Evolutionary conservation across 2,797 vertebrate genomes (phyloP).

Genomic region (Ataeniobius toweri): DNA sequence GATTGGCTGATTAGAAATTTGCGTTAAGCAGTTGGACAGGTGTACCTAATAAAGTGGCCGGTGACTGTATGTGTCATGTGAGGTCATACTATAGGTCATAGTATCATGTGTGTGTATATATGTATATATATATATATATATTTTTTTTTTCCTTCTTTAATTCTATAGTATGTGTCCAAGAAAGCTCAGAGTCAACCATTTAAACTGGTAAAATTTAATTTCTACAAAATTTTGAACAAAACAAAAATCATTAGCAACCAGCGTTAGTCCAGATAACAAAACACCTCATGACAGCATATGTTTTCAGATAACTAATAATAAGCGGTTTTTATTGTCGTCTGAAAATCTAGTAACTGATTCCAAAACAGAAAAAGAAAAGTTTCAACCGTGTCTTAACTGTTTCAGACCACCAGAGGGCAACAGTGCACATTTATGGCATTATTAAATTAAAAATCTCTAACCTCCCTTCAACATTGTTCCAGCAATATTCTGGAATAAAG

Average conservation of each 20-base stretch:
- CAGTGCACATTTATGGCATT: conserved; percentile 16
- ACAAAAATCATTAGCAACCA: conserved; percentile 35
- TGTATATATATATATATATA: too few relatives aligned
- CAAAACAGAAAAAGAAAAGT: not conserved
- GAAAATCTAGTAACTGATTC: not conserved
- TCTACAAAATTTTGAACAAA: conserved; percentile 37
- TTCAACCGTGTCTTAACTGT: conserved; percentile 8
- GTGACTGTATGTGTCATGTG: not conserved
- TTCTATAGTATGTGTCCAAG: not conserved
- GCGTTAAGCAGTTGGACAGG: too few relatives aligned
- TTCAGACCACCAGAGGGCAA: conserved; percentile 43
- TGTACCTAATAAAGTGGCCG: too few relatives aligned
- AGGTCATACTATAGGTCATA: not conserved
- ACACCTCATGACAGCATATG: conserved; percentile 31
- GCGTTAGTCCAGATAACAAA: conserved; percentile 28
- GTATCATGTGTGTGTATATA: too few relatives aligned
- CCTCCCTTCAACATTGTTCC: not conserved
- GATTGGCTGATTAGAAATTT: too few relatives aligned
- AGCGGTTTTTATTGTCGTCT: conserved; percentile 3
- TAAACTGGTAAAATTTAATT: conserved; percentile 57
- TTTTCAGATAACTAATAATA: conserved; percentile 26
- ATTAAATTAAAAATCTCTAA: not conserved
- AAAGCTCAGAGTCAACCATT: conserved; percentile 12
- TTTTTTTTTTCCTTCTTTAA: too few relatives aligned
- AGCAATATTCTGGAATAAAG: not conserved